Percentiles rank a stretch among this genome's conserved stretches.
phyloP scores from a whole-genome alignment of 2,888 invertebrate genomes.

The Cheilosia variabilis region DNA sequence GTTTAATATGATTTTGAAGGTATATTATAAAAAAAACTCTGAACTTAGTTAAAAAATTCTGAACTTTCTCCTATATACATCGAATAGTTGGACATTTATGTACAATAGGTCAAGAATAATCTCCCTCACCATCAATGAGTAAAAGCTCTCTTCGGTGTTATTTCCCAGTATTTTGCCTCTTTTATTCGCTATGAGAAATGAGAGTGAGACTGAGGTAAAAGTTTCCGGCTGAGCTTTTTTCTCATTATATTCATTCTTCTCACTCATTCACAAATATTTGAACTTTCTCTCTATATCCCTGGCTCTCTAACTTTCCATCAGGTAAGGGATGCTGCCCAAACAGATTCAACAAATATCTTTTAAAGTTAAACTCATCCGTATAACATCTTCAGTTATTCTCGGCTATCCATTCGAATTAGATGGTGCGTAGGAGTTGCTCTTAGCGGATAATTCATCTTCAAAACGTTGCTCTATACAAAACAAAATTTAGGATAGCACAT shows the following conservation, averaged over 20 bases:
- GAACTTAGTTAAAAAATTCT: background rate
- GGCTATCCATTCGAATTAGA: slow-evolving; percentile 68
- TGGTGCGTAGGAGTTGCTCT: slow-evolving; percentile 47
- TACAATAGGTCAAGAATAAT: background rate
- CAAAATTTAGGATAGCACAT: slow-evolving; percentile 9
- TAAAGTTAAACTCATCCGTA: slow-evolving; percentile 62
- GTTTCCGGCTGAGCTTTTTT: slow-evolving; percentile 8
- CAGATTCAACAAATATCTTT: slow-evolving; percentile 74
- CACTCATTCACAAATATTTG: too few relatives aligned
- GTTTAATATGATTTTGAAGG: too few relatives aligned
- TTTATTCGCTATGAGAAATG: background rate
- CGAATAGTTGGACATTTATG: background rate
- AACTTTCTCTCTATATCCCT: slow-evolving; percentile 13
- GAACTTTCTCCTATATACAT: background rate
- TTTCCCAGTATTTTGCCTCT: slow-evolving; percentile 28
- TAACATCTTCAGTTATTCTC: slow-evolving; percentile 70
- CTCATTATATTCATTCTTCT: slow-evolving; percentile 5
- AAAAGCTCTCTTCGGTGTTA: background rate
- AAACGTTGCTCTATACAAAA: slow-evolving; percentile 10
- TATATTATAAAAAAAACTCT: too few relatives aligned
- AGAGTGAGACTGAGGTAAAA: background rate
- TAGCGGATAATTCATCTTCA: slow-evolving; percentile 15
- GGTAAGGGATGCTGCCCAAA: slow-evolving; percentile 44
- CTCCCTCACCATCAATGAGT: background rate
- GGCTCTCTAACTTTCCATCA: slow-evolving; percentile 13